Base-by-base conservation (phyloP, 2,888 invertebrate species). In the Eledone cirrhosa region DNA sequence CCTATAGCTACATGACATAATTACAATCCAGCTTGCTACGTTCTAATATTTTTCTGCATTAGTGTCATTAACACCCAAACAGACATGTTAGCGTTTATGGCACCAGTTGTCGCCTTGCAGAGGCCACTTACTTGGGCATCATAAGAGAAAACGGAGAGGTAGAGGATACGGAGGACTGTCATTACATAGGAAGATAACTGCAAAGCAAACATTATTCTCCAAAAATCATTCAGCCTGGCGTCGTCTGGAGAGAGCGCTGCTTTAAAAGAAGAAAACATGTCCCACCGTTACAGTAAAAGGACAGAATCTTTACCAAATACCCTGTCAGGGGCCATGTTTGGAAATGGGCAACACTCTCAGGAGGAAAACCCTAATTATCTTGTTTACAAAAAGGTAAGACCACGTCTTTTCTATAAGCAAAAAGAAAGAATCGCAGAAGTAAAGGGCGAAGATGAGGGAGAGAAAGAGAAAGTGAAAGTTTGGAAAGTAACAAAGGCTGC, bases 291-390 rank as follows among this genome's bases (percentile, higher is more conserved):
- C 81, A 86, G 84, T 78, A 87, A 87, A 80, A 82, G 87, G 83
- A 84, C 87, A n/a, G 87, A 88, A 81, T 86, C 87, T 78, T 81
- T 87, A 81, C 87, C 87, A 22, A 84, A 83, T 78, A 83, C 86
- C n/a, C 82, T 87, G 78, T 83, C 86, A 74, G 84, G 84, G 78
- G 84, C 86, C 63, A 85, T 86, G 83, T 87, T 86, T 83, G 87
- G 87, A 63, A 88, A 88, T 83, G 87, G 88, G 76, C 88, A 88
- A 80, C 85, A 87, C 78, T 86, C 82, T 29, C 87, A 86, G 75
- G 88, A 88, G 80, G 88, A 88, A 69, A 88, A 88, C 78, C 87
- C 88, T 29, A 88, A 88, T 80, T 84, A 86, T 80, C 81, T 87
- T 67, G 87, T 87, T 13, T 88, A 87, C 80, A 88, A 87, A 83